Conservation (phyloP, 2,797 vertebrate species). For the Sarcophilus harrisii region DNA sequence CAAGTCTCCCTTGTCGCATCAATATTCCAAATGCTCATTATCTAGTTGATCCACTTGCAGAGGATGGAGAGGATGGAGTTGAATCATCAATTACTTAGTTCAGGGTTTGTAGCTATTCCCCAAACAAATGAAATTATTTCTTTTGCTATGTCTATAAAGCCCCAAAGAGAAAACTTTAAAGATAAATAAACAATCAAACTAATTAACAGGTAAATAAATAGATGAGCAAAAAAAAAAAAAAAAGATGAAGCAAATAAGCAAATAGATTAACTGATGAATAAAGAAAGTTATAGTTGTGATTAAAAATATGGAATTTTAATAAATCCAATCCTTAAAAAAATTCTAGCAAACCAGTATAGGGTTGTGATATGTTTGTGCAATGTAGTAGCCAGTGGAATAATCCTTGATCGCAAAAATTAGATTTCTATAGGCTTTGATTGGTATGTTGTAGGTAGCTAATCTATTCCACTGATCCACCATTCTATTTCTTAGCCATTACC, state of each 20-base stretch:
- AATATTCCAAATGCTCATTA: conserved; percentile 65
- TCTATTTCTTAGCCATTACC: no score
- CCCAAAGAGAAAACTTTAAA: conserved; percentile 3
- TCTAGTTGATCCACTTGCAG: conserved; percentile 38
- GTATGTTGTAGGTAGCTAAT: no score
- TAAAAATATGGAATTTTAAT: background rate
- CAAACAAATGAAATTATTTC: conserved; percentile 57
- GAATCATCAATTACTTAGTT: conserved; percentile 73
- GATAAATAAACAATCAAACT: background rate
- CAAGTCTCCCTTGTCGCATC: conserved; percentile 52
- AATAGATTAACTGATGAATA: background rate
- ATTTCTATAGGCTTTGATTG: no score
- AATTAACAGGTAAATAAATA: background rate
- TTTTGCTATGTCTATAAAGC: background rate
- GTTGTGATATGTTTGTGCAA: background rate
- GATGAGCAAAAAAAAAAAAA: no score
- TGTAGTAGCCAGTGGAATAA: background rate
- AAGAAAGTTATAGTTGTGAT: background rate
- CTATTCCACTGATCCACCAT: no score
- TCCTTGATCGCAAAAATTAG: no score
- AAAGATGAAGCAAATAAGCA: no score
- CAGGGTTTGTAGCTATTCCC: conserved; percentile 62
- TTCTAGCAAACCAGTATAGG: background rate
- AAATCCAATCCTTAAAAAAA: background rate
- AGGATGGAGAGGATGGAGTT: conserved; percentile 50